Evolutionary conservation across 2,113 vertebrate species (phyloP).

Genomic region (Phalacrocorax aristotelis): DNA sequence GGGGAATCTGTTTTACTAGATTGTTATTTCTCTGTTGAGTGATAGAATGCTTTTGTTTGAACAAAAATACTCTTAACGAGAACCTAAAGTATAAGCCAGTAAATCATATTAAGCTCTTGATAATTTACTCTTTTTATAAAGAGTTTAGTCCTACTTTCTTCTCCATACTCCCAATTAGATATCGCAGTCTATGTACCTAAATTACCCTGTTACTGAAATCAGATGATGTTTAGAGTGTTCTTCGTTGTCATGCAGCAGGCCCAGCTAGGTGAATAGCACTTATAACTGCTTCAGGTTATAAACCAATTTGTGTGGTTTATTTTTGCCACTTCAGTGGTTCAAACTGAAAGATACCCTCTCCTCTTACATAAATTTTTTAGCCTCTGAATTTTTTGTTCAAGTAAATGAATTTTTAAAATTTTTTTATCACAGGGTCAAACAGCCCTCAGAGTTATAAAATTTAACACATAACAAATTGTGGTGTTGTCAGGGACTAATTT

Average conservation of each 20-base stretch:
- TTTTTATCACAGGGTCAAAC: not conserved
- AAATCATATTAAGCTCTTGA: not conserved
- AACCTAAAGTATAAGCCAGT: not conserved
- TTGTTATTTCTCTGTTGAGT: not conserved
- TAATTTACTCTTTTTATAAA: not conserved
- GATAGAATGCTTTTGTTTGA: not conserved
- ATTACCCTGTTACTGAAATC: not conserved
- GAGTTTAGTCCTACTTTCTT: not conserved
- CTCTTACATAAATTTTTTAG: not conserved
- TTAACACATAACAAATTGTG: not conserved
- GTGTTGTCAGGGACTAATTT: not conserved
- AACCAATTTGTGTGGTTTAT: not conserved
- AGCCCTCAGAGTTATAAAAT: not conserved
- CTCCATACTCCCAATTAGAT: not conserved
- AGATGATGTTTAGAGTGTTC: not conserved
- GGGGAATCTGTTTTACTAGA: not conserved
- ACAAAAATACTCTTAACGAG: not conserved
- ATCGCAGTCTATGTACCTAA: not conserved
- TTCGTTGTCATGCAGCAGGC: not conserved
- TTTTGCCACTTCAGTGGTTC: not conserved
- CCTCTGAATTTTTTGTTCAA: not conserved
- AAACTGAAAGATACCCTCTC: not conserved
- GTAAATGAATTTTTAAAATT: not conserved
- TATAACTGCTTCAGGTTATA: not conserved
- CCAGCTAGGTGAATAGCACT: not conserved